Conservation (phyloP, 2,888 invertebrate species). For the Tridacna crocea region DNA sequence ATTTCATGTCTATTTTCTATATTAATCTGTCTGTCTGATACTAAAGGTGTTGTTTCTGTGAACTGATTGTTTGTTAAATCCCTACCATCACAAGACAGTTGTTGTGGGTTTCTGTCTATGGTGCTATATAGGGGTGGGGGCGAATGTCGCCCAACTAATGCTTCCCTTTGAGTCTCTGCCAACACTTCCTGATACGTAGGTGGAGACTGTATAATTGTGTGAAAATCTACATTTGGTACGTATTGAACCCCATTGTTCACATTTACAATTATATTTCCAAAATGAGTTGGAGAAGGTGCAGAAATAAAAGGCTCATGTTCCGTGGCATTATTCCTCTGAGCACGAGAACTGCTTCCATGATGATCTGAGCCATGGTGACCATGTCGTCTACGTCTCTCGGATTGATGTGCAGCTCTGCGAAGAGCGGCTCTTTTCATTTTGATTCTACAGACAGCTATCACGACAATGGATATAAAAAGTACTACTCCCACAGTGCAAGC, state of each 20-base stretch:
- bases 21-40: not conserved
- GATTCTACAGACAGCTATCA: conserved; percentile 76
- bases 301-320: conserved; percentile 73
- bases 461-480: conserved; percentile 76
- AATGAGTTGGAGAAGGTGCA: conserved; percentile 65
- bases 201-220: conserved; percentile 68
- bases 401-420: conserved; percentile 63
- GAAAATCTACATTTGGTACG: conserved; percentile 70
- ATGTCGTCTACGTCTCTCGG: conserved; percentile 48
- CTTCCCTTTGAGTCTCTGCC: conserved; percentile 46
- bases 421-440: conserved; percentile 76
- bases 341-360: conserved; percentile 22
- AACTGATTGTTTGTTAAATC: not conserved
- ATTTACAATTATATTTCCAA: conserved; percentile 79
- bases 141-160: conserved; percentile 54
- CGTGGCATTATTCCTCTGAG: conserved; percentile 40
- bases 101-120: conserved; percentile 68
- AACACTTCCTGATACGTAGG: conserved; percentile 77
- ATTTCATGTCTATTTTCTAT: not conserved
- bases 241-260: conserved; percentile 80
- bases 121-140: conserved; percentile 79
- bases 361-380: conserved; percentile 22
- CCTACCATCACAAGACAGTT: conserved; percentile 11
- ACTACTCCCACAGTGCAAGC: conserved; percentile 78
- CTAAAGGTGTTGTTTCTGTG: not conserved